Evolutionary conservation across 92 coral and sea anemone species (phyloP).

Genomic region (Pocillopora meandrina): DNA sequence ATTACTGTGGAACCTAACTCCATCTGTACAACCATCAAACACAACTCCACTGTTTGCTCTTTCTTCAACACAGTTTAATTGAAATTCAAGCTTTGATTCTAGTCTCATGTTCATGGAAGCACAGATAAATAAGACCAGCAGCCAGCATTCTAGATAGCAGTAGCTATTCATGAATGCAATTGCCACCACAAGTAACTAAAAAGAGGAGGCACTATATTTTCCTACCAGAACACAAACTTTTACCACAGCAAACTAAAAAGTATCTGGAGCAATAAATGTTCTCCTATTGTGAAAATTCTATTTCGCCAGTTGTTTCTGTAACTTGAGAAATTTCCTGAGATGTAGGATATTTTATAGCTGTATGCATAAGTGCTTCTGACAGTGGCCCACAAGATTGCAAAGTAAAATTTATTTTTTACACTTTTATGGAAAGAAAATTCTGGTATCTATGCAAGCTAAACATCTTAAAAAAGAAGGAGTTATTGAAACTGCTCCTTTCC

Average conservation of each 20-base stretch:
- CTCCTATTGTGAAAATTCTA: not conserved
- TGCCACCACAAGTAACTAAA: slow-evolving; percentile 12
- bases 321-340: slow-evolving; percentile 22
- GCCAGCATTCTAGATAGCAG: not conserved
- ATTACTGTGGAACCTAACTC: slow-evolving; percentile 71
- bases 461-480: slow-evolving; percentile 10
- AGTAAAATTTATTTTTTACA: not conserved
- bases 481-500: slow-evolving; percentile 57
- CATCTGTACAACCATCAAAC: slow-evolving; percentile 94
- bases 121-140: not conserved
- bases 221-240: not conserved
- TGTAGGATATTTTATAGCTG: slow-evolving; percentile 8
- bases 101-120: not conserved
- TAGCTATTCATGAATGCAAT: not conserved
- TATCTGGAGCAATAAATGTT: not conserved
- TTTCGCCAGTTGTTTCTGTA: not conserved
- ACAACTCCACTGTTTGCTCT: slow-evolving; percentile 26
- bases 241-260: not conserved
- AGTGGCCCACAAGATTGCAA: slow-evolving; percentile 59
- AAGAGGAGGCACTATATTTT: not conserved
- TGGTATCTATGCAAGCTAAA: not conserved
- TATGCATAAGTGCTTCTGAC: slow-evolving; percentile 52
- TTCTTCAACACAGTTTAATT: slow-evolving; percentile 9
- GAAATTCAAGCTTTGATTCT: slow-evolving; percentile 17
- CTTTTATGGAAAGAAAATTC: not conserved